Evolutionary conservation across 2,113 vertebrate genomes (phyloP), one percentile per base, ranked within the genome.

Genomic region (Oryzias woworae): DNA sequence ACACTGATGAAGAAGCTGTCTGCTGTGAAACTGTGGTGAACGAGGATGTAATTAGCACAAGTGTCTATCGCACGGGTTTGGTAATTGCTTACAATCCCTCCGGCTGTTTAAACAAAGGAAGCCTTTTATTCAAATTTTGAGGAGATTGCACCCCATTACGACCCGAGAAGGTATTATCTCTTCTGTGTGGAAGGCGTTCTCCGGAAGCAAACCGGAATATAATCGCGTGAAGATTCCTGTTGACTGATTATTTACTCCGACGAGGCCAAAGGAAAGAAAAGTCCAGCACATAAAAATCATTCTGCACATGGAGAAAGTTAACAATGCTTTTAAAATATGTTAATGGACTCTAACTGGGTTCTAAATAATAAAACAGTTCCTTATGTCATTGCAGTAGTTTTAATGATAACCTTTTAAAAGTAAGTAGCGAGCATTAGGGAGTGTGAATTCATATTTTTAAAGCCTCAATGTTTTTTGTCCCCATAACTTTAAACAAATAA

Each of bases 21-120:
- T 68, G 23, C 44, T 56, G 59, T 70, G 44, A 68, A 83, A 81
- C 48, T 56, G 49, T 49, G 49, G 43, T 73, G 71, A 80, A 88
- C 63, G 45, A 66, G 58, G 54, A 73, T 73, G 77, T 81, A 90
- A 90, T 90, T 86, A 88, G 78, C 3, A 18, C 48, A 64, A 73
- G 66, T 58, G 77, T 86, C 85, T 85, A 75, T 87, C 89, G 85
- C 71, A 68, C 57, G 13, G 44, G 69, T 77, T 73, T 77, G 72
- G 66, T 90, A 89, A 90, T 91, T 87, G 73, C 84, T 78, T 85
- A 83, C 77, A 76, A 79, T 53, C 71, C 85, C 80, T 62, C 46
- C 65, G 81, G 89, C 85, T 73, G 73, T 85, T 85, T 73, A 67
- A 84, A 87, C 76, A 87, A 86, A 83, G 69, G 58, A 79, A 75